Evolutionary conservation across 2,888 invertebrate species (phyloP).

Genomic region (Caenorhabditis sulstoni): DNA sequence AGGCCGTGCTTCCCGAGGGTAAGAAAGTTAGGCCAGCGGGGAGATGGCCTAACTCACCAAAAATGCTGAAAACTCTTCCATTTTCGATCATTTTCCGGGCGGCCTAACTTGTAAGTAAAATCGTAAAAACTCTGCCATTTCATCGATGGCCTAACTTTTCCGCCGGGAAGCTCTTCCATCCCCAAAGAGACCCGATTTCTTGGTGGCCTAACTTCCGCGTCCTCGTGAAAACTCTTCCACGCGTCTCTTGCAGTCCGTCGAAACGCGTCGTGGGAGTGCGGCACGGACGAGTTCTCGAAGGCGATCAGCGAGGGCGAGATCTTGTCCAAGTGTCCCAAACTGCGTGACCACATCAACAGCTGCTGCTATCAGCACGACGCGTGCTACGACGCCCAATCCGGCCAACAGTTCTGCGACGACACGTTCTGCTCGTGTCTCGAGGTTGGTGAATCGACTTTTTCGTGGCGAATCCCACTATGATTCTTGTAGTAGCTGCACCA

Average conservation of each 20-base stretch:
- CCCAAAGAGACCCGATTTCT: no score
- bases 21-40: no score
- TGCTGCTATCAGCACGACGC: constrained; percentile 48
- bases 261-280: constrained; percentile 63
- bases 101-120: no score
- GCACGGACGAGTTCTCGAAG: constrained; percentile 64
- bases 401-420: constrained; percentile 68
- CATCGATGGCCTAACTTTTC: constrained; percentile 7
- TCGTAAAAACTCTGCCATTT: no score
- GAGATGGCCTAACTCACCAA: no score
- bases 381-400: constrained; percentile 51
- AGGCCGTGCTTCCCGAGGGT: constrained; percentile 30
- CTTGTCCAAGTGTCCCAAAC: constrained; percentile 56
- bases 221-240: no score
- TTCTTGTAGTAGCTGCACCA: no score
- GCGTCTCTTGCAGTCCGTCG: constrained; percentile 15
- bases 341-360: constrained; percentile 53
- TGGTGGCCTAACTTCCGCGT: no score
- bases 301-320: constrained; percentile 62
- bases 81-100: no score
- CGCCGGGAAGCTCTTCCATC: no score
- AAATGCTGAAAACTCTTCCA: no score
- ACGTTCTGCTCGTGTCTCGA: constrained; percentile 68
- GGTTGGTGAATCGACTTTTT: constrained; percentile 44
- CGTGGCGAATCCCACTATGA: no score